Conservation (phyloP, 2,888 invertebrate species). For the Beris morrisii region DNA sequence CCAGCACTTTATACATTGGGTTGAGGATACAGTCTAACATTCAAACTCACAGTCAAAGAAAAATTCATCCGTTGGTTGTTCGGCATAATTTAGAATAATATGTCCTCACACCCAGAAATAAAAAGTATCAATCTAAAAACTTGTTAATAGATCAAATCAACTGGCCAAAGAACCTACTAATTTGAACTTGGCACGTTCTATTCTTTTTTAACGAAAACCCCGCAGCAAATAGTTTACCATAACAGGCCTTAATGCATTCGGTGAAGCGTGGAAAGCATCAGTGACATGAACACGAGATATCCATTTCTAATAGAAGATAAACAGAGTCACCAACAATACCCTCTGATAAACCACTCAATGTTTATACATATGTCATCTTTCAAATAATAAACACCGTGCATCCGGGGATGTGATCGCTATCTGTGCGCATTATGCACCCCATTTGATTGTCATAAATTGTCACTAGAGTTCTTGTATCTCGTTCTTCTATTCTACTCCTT, state of each 20-base stretch:
- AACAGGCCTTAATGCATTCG: not conserved
- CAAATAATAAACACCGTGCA: conserved; percentile 36
- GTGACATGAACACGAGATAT: conserved; percentile 27
- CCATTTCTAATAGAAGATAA: conserved; percentile 33
- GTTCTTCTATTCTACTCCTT: not conserved
- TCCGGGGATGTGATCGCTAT: conserved; percentile 18
- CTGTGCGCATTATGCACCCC: conserved; percentile 23
- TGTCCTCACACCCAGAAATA: too few species aligned
- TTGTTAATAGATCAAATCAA: too few species aligned
- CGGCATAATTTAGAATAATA: too few species aligned
- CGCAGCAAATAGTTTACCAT: not conserved
- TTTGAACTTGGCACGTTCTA: too few species aligned
- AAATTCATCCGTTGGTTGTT: too few species aligned
- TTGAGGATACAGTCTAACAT: too few species aligned
- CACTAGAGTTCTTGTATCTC: not conserved
- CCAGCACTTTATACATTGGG: too few species aligned
- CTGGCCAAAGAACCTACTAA: too few species aligned
- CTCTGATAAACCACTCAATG: conserved; percentile 22
- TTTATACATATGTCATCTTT: conserved; percentile 39
- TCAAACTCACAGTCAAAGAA: too few species aligned
- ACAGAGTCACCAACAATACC: conserved; percentile 19
- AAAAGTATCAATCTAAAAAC: too few species aligned
- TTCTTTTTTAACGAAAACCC: not conserved
- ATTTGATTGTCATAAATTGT: conserved; percentile 34
- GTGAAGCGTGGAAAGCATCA: conserved; percentile 13